These are phyloP conservation scores for Agrotis clavis DNA, from an alignment of 2,888 invertebrate species.

Conservation along the genomic window DNA sequence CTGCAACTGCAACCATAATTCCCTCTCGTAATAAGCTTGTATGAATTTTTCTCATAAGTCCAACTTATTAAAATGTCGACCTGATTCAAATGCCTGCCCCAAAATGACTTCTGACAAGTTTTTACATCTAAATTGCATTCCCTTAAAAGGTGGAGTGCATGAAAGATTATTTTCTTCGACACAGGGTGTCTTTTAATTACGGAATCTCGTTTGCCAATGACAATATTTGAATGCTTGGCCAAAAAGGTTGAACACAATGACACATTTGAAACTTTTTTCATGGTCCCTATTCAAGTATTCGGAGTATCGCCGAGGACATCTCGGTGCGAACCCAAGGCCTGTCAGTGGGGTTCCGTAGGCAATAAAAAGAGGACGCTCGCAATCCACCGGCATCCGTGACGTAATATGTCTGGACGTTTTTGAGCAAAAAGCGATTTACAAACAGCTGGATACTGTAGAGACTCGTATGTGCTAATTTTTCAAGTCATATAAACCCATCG, in stretches of 20 bases:
- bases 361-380: slow-evolving; percentile 76
- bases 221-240: slow-evolving; percentile 65
- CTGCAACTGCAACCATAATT: slow-evolving; percentile 23
- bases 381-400: slow-evolving; percentile 77
- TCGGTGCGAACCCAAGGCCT: slow-evolving; percentile 81
- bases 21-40: slow-evolving; percentile 30
- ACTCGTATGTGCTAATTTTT: slow-evolving; percentile 68
- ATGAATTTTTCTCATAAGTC: slow-evolving; percentile 35
- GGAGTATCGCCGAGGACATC: slow-evolving; percentile 76
- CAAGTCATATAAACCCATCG: slow-evolving; percentile 32
- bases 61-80: slow-evolving; percentile 49
- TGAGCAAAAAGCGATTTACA: slow-evolving; percentile 71
- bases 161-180: slow-evolving; percentile 55
- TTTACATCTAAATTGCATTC: slow-evolving; percentile 50
- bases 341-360: slow-evolving; percentile 80
- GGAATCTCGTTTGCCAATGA: slow-evolving; percentile 56
- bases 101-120: slow-evolving; percentile 48
- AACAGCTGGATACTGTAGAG: slow-evolving; percentile 72
- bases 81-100: slow-evolving; percentile 51
- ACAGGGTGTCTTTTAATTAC: slow-evolving; percentile 63
- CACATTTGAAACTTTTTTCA: slow-evolving; percentile 71
- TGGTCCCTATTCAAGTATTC: slow-evolving; percentile 77
- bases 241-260: slow-evolving; percentile 70
- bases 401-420: slow-evolving; percentile 81
- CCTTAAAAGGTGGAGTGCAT: slow-evolving; percentile 25